These are phyloP conservation scores for Athripsodes cinereus DNA, from an alignment of 2,888 invertebrate genomes.

Conservation along the genomic window DNA sequence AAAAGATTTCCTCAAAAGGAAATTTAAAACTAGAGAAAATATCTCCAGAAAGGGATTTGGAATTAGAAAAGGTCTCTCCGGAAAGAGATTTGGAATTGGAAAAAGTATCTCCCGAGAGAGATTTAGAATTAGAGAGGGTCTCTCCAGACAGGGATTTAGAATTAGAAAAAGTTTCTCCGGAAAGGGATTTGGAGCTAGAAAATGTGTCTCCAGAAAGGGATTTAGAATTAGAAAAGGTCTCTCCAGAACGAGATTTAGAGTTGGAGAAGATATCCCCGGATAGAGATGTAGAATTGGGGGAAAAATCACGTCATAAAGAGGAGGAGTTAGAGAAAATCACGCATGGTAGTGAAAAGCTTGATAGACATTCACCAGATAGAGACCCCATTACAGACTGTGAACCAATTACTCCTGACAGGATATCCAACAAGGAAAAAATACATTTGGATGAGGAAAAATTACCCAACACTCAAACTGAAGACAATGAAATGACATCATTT, in stretches of 20 bases:
- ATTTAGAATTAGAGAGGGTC: background rate
- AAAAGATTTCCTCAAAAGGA: background rate
- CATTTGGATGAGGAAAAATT: background rate
- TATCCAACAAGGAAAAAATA: background rate
- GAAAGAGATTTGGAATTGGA: background rate
- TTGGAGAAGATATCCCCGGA: background rate
- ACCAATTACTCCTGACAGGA: background rate
- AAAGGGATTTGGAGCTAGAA: background rate
- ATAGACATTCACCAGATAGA: background rate
- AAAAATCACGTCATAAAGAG: background rate
- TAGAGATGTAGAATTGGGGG: background rate
- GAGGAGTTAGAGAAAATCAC: background rate
- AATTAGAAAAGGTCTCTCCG: background rate
- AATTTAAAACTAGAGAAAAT: background rate
- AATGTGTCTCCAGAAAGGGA: conserved; percentile 1
- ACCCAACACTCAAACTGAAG: no score
- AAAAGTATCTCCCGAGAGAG: background rate
- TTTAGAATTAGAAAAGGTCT: background rate
- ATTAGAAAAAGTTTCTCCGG: background rate
- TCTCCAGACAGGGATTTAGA: background rate
- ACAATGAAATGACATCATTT: background rate
- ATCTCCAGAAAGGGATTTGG: background rate
- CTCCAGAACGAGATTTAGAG: background rate
- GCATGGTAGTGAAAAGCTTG: background rate
- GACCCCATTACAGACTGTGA: background rate